Base-by-base conservation (phyloP, 2,113 vertebrate genomes). In the Labeo rohita region DNA sequence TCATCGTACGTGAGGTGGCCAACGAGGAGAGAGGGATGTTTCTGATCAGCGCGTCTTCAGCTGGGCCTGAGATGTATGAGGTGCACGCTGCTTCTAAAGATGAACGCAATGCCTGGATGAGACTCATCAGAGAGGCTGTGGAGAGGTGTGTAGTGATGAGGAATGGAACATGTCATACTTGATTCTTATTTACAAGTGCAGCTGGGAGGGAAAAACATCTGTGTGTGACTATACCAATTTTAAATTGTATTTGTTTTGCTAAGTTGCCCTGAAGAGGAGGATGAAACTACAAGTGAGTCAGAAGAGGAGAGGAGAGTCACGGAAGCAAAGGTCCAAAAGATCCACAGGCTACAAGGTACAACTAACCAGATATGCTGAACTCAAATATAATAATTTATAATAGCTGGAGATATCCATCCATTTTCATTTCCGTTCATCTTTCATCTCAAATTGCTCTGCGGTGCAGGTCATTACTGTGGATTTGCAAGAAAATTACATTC, bases 61-160 rank as follows among this genome's bases (percentile, higher is more conserved):
- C 96, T 1, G 97, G 98, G 6, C 98, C 98, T 0, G 98, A 99
- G 89, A 99, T 99, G 98, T 99, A 99, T 70, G 98, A 99, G 89
- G 94, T 99, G 80, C 97, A 99, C 84, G 95, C 96, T 2, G 94
- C 79, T 16, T 97, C 97, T 88, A 99, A 95, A 93, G 98, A 99
- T 36, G 98, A 98, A 10, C 94, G 98, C 2, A 98, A 97, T 89
- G 92, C 90, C 79, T 99, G 98, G 98, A 99, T 99, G 97, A 96
- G 95, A 88, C 93, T 94, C 65, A 97, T 99, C 87, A 95, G 98
- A 87, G 95, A 97, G 87, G 98, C 98, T 0, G 98, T 97, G 0
- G 96, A 99, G 93, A 98, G 97, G 98, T 99, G 91, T 15, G 77
- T 79, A 28, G 3, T 36, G 49, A 50, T 28, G 23, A 52, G 3